Evolutionary conservation across 2,888 invertebrate species (phyloP), one percentile per base, ranked within the genome.

Genomic region (Diarsia rubi): DNA sequence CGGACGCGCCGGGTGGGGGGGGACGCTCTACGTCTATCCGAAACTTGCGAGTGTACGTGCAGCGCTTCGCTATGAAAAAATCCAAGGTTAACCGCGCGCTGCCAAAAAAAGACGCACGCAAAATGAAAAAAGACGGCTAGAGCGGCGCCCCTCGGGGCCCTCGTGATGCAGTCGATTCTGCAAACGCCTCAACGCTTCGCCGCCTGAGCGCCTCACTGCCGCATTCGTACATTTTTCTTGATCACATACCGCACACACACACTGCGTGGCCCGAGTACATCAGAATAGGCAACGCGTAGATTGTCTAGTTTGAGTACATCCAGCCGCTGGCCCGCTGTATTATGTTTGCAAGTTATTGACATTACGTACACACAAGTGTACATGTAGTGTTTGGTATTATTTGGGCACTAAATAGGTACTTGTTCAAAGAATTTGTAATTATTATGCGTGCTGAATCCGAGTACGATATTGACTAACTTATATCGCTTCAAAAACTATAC

Each of bases 31-130:
- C 93, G 96, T 93, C 96, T 96, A 95, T 94, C 93, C 95, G 93
- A 95, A 95, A 94, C 94, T 94, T 94, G 95, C 90, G 95, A 94
- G 95, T 89, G 95, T 96, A 59, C 96, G 95, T 96, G 96, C 96
- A 95, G 90, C 95, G 95, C 95, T 95, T 94, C 93, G 94, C 95
- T 95, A 95, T 95, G 95, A 95, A 95, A 95, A 96, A 96, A 94
- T 94, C 94, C 96, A 96, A 96, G 96, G 96, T 96, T 96, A 96
- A 94, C 94, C 94, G 93, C 95, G 95, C 95, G 96, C 92, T 96
- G 96, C 96, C 96, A 95, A 96, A 96, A 96, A 96, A 96, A 96
- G 96, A 96, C 96, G 95, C 95, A 95, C 95, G 94, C 96, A 94
- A 95, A 95, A 95, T 95, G 93, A 94, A 95, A 95, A 95, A 95